phyloP scores from a whole-genome alignment of 1,140 invertebrate species.

The Leptinotarsa lineolata region DNA sequence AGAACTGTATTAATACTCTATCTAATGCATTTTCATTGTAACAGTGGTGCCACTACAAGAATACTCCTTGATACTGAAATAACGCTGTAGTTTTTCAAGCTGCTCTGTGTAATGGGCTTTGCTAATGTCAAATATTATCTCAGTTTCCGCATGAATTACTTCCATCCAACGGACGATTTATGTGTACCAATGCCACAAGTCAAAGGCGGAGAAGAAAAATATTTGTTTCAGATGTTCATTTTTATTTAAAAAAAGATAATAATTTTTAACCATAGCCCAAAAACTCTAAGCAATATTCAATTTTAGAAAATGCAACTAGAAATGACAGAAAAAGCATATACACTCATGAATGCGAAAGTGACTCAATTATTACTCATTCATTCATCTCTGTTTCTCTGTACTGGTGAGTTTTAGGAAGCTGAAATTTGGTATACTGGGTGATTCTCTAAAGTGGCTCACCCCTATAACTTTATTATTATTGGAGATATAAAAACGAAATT shows the following conservation, averaged over 20 bases:
- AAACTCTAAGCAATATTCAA: no score
- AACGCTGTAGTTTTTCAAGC: conserved; percentile 10
- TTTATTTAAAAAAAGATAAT: no score
- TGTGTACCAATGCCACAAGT: background rate
- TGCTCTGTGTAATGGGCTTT: conserved; percentile 11
- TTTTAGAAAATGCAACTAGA: no score
- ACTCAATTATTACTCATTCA: no score
- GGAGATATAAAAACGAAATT: no score
- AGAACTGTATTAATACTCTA: conserved; percentile 5
- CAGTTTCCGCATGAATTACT: conserved; percentile 49
- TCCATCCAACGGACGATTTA: conserved; percentile 36
- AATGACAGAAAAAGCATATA: background rate
- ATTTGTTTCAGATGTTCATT: background rate
- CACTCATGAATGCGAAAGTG: no score
- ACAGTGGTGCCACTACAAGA: conserved; percentile 31
- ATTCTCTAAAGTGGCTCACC: no score
- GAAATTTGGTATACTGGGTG: no score
- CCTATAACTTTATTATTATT: no score
- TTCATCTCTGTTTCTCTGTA: no score
- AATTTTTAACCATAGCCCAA: no score
- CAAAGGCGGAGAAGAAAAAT: background rate
- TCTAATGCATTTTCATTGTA: conserved; percentile 30
- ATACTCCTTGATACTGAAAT: conserved; percentile 9
- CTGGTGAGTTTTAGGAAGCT: no score
- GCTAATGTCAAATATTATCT: conserved; percentile 51